Conservation (phyloP, 2,113 vertebrate species). For the Xerus inauris region DNA sequence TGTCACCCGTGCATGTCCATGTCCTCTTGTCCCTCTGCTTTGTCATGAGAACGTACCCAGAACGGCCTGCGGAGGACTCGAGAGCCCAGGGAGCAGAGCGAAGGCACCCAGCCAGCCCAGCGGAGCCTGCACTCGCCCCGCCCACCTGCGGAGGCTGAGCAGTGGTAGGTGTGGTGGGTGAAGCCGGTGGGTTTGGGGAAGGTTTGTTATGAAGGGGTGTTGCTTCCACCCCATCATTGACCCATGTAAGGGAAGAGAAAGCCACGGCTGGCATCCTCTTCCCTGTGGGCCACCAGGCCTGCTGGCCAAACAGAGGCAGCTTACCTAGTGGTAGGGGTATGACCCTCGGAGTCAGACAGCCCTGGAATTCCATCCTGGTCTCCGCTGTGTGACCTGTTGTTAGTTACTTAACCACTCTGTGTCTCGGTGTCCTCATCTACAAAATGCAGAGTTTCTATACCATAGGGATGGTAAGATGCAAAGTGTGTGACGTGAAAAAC, state of each 20-base stretch:
- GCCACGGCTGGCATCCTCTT: background rate
- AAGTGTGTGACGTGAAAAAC: background rate
- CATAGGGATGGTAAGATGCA: background rate
- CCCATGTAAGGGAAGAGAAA: background rate
- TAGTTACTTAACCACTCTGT: background rate
- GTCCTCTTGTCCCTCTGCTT: background rate
- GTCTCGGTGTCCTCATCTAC: background rate
- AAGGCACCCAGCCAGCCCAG: too few species aligned
- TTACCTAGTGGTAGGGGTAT: background rate
- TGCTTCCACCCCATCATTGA: background rate
- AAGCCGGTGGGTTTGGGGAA: background rate
- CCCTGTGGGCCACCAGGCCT: background rate
- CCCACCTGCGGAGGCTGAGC: too few species aligned
- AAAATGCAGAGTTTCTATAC: background rate
- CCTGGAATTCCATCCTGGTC: background rate
- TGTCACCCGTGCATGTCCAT: background rate
- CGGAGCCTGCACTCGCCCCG: too few species aligned
- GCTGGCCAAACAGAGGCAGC: background rate
- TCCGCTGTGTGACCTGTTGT: background rate
- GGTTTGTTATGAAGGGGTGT: background rate
- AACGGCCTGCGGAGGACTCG: too few species aligned
- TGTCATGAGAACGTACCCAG: background rate
- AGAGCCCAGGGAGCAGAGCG: too few species aligned
- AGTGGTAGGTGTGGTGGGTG: too few species aligned
- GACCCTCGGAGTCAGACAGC: background rate